Conservation (phyloP, 2,797 vertebrate genomes). For the Helarctos malayanus region DNA sequence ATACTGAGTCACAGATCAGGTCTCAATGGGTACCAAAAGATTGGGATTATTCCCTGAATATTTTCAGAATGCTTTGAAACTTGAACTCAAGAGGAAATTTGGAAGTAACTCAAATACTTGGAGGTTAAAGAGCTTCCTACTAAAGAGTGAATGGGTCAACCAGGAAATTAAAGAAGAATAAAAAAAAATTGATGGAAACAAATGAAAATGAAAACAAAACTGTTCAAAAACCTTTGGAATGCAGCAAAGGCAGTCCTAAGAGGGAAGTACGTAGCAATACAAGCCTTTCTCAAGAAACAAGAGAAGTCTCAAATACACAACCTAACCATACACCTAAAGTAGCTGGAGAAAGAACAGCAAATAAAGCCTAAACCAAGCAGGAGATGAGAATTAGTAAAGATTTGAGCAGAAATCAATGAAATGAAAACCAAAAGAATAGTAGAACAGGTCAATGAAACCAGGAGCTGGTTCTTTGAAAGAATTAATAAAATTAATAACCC, state of each 20-base stretch:
- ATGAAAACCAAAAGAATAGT: background rate
- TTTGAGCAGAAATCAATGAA: background rate
- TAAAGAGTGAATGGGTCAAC: background rate
- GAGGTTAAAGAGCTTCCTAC: background rate
- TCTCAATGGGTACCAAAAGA: background rate
- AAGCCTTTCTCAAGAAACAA: background rate
- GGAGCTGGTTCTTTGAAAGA: background rate
- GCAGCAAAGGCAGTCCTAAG: background rate
- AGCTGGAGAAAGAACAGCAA: background rate
- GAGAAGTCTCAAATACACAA: background rate
- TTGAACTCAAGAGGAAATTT: background rate
- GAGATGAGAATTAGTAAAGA: background rate
- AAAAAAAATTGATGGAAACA: background rate
- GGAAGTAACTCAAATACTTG: background rate
- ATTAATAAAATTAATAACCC: background rate
- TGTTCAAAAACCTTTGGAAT: background rate
- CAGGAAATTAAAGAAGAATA: background rate
- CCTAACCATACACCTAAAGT: background rate
- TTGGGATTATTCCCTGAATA: background rate
- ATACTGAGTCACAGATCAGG: background rate
- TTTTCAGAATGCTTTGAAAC: background rate
- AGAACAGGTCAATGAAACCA: background rate
- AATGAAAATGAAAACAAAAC: background rate
- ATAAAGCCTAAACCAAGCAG: background rate
- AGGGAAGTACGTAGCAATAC: background rate